Evolutionary conservation across 2,888 invertebrate genomes (phyloP).

Genomic region (Pristionchus entomophagus): DNA sequence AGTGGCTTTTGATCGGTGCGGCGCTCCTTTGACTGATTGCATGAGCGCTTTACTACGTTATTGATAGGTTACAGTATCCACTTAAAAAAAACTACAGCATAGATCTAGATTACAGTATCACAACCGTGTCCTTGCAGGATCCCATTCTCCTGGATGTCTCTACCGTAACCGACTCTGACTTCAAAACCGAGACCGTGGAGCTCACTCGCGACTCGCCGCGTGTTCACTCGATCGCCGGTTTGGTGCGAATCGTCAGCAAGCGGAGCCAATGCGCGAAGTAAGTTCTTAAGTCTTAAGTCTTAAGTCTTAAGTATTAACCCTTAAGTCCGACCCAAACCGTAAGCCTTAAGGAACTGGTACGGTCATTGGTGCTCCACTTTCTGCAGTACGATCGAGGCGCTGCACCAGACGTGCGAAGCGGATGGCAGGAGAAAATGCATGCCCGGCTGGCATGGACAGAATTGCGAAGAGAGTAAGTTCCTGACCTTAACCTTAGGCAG

Average conservation of each 20-base stretch:
- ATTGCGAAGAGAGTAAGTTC: background rate
- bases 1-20: background rate
- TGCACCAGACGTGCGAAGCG: background rate
- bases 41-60: background rate
- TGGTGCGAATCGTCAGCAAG: background rate
- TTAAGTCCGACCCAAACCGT: background rate
- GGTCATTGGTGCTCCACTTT: background rate
- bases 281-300: background rate
- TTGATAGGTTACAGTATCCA: background rate
- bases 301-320: background rate
- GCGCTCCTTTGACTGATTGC: background rate
- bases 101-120: background rate
- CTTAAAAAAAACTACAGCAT: too few species aligned
- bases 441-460: background rate
- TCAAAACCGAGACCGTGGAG: background rate
- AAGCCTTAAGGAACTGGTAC: slow-evolving; percentile 32
- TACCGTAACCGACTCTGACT: background rate
- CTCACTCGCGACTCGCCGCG: background rate
- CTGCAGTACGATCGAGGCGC: background rate
- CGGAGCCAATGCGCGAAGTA: background rate
- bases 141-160: slow-evolving; percentile 1
- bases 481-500: too few species aligned
- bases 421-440: background rate
- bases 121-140: background rate
- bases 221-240: background rate